These are phyloP conservation scores for Ficedula albicollis DNA, from an alignment of 2,797 vertebrate species.

Conservation along the genomic window DNA sequence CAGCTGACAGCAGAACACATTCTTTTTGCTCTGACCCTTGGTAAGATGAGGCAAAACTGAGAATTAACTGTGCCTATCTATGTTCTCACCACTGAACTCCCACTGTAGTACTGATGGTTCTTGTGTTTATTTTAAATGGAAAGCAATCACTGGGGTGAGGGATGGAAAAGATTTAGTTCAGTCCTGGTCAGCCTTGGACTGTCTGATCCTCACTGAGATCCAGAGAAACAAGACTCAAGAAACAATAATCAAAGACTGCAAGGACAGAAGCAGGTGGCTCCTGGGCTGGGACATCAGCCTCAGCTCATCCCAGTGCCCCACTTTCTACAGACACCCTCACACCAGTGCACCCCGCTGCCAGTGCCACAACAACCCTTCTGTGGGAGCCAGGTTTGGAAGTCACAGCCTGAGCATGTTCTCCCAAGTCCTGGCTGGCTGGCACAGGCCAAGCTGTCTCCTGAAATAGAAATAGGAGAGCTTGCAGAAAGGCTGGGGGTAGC, in stretches of 20 bases:
- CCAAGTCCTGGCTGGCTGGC: background rate
- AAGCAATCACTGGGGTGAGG: background rate
- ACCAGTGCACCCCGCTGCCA: rapidly evolving
- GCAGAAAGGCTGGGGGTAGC: background rate
- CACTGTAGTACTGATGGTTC: background rate
- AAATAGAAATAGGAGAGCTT: background rate
- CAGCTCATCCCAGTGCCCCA: background rate
- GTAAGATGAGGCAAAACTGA: background rate
- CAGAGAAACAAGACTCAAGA: background rate
- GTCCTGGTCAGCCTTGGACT: background rate
- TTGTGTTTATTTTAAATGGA: background rate
- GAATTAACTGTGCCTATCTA: background rate
- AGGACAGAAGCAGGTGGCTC: background rate
- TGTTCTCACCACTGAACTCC: background rate
- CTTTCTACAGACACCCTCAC: background rate
- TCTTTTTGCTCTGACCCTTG: background rate
- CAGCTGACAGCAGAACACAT: background rate
- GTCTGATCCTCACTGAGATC: background rate
- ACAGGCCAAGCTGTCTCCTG: background rate
- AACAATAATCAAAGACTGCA: background rate
- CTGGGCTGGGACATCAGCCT: background rate
- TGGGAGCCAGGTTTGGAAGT: background rate
- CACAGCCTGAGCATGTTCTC: background rate
- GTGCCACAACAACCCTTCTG: rapidly evolving
- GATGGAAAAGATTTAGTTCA: background rate